Base-by-base conservation (phyloP, 2,888 invertebrate genomes). In the Serripes groenlandicus region DNA sequence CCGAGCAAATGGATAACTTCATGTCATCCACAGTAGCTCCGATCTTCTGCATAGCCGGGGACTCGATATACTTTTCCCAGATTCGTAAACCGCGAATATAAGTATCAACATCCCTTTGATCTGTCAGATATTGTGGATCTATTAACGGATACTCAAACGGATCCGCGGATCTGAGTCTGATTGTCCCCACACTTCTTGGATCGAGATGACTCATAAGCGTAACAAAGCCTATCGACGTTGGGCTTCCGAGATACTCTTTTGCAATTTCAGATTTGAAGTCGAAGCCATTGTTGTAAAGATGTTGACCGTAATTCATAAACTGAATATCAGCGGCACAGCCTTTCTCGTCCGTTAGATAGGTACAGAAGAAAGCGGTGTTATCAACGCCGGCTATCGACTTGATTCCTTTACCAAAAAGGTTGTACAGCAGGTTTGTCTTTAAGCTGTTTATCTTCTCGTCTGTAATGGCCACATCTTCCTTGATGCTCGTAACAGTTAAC, bases 301-400 rank as follows among this genome's bases (percentile, higher is more conserved):
- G 66, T 0, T 28, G 37, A 21, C 76, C 58, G 26, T 78, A 64
- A 68, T 78, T 74, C 74, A 85, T 78, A 15, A 79, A 73, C 34
- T 85, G 85, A 15, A 85, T 76, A 68, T 85, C 85, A 0, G 85
- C 78, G 2, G 81, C 78, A 62, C 85, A 85, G 15, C 73, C 73
- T 34, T 79, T 78, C 32, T 79, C 15, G 1, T 71, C n/a, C 11
- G 75, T 78, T 9, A 58, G 52, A 42, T 81, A 81, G 3, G 85
- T 58, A 34, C 81, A 81, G 52, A 85, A 78, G 56, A 81, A 84
- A 18, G 75, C 70, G 2, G 75, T 85, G 9, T 52, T 72, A 30
- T 85, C 85, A 21, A 85, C 3, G 7, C 82, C 80, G n/a, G 82
- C 62, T 4, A 58, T 69, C 15, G 82, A 79, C 23, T 68, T 23